Conservation (phyloP, 2,113 vertebrate species). For the Clupea harengus region DNA sequence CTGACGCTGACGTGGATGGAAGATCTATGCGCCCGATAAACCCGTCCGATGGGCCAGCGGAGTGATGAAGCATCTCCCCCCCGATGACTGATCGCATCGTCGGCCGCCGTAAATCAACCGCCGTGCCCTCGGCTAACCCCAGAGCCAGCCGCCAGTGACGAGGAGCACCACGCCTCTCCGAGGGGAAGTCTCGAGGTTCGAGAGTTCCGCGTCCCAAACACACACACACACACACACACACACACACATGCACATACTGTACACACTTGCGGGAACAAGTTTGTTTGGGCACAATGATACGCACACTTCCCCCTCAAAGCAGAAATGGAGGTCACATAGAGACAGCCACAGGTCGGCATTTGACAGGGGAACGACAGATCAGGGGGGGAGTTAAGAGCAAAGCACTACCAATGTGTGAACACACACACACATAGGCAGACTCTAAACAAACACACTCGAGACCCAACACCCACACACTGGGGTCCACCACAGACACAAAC, state of each 20-base stretch:
- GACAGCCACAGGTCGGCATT: not conserved
- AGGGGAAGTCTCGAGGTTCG: not conserved
- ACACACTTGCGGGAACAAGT: not conserved
- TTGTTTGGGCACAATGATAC: not conserved
- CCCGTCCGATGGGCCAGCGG: slow-evolving; percentile 25
- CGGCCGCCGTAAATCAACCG: slow-evolving; percentile 18
- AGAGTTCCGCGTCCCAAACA: not conserved
- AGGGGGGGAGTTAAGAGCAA: not conserved
- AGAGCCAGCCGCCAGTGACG: not conserved
- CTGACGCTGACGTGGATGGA: slow-evolving; percentile 15
- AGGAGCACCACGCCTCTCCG: not conserved
- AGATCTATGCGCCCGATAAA: slow-evolving; percentile 33
- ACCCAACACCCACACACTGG: not conserved
- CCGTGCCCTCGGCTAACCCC: not conserved
- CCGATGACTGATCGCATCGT: slow-evolving; percentile 32
- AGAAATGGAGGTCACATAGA: not conserved
- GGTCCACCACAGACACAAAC: not conserved
- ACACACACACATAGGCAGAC: not conserved
- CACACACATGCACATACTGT: not conserved
- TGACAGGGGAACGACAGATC: not conserved
- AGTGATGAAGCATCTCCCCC: slow-evolving; percentile 25
- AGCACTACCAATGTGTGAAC: not conserved
- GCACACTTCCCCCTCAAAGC: not conserved
- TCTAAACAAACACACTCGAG: not conserved
- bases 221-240: not conserved